Conservation (phyloP, 2,797 vertebrate genomes). For the Aplochiton taeniatus region DNA sequence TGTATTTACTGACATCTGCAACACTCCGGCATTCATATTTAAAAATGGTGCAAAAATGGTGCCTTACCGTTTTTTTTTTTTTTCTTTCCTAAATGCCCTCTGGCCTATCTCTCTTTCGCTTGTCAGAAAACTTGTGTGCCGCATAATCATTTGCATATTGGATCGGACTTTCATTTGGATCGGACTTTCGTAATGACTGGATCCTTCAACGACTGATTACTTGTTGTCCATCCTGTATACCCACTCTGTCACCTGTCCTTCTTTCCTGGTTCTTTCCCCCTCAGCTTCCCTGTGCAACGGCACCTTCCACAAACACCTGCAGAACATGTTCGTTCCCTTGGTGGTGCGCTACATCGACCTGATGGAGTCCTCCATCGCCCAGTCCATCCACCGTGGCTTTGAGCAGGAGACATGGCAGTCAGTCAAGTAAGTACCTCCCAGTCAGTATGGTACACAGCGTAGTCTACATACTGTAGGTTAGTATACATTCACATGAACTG, state of each 20-base stretch:
- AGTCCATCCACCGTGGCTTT: slow-evolving; percentile 95
- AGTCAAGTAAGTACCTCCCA: slow-evolving; percentile 85
- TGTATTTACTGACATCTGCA: too few species aligned
- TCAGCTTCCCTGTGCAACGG: slow-evolving; percentile 92
- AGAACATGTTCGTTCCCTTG: slow-evolving; percentile 91
- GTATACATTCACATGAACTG: too few species aligned
- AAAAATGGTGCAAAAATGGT: too few species aligned
- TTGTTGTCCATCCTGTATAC: slow-evolving; percentile 43
- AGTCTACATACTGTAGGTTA: not conserved
- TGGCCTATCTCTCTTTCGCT: not conserved
- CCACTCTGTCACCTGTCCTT: slow-evolving; percentile 60
- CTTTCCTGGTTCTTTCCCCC: slow-evolving; percentile 76
- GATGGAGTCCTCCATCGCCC: slow-evolving; percentile 98
- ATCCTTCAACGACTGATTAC: not conserved
- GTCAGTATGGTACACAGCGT: not conserved
- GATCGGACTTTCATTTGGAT: too few species aligned
- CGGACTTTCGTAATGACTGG: not conserved
- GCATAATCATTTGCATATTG: too few species aligned
- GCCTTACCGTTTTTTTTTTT: slow-evolving; percentile 4
- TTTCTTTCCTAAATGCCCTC: not conserved
- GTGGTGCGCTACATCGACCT: slow-evolving; percentile 96
- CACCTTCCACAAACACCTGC: slow-evolving; percentile 95
- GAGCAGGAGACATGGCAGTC: slow-evolving; percentile 97
- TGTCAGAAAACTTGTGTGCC: not conserved
- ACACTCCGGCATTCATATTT: too few species aligned